Conservation (phyloP, 2,113 vertebrate species). For the Blennius ocellaris region DNA sequence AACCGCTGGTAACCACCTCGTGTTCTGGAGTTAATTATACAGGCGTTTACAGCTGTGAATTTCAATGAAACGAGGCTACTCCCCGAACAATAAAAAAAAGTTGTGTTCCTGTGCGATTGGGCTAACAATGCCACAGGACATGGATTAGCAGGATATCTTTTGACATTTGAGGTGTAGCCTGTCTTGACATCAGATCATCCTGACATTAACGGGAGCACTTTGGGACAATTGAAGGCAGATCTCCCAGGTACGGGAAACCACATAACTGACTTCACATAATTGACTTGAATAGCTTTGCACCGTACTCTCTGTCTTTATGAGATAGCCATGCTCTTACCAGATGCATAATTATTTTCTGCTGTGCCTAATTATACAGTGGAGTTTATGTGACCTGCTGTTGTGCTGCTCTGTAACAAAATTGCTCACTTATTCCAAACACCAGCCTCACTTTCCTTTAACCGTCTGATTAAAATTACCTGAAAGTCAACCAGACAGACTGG, state of each 20-base stretch:
- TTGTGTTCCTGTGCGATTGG: conserved; percentile 62
- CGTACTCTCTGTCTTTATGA: conserved; percentile 71
- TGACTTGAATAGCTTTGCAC: conserved; percentile 79
- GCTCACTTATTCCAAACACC: conserved; percentile 76
- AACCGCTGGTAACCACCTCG: conserved; percentile 70
- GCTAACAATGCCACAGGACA: conserved; percentile 67
- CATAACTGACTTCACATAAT: conserved; percentile 81
- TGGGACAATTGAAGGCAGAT: conserved; percentile 66
- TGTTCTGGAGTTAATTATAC: conserved; percentile 82
- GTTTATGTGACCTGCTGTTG: conserved; percentile 76
- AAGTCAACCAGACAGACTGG: conserved; percentile 46
- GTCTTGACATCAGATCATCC: conserved; percentile 55
- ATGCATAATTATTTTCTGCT: conserved; percentile 83
- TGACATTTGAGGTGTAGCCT: conserved; percentile 56
- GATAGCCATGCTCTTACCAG: conserved; percentile 71
- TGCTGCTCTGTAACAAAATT: conserved; percentile 73
- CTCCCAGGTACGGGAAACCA: conserved; percentile 76
- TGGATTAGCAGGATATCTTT: conserved; percentile 31
- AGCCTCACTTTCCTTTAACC: conserved; percentile 47
- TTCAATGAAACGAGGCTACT: conserved; percentile 74
- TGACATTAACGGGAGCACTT: conserved; percentile 46
- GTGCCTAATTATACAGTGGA: conserved; percentile 79
- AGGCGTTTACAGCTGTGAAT: conserved; percentile 75
- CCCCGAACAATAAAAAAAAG: conserved; percentile 64
- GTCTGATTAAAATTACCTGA: conserved; percentile 59